Conservation (phyloP, 2,888 invertebrate species). For the Acrobasis suavella region DNA sequence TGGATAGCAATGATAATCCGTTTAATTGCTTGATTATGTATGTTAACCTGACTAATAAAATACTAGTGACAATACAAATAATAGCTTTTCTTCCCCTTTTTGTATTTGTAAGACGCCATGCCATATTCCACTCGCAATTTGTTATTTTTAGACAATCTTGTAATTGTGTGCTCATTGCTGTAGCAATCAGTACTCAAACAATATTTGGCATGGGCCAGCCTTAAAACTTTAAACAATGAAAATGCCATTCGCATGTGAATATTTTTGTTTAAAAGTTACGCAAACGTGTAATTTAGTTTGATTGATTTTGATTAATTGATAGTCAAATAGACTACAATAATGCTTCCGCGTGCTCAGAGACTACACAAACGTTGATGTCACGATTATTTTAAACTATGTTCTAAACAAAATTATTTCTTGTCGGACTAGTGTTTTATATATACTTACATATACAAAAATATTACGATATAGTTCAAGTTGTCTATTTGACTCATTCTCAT, state of each 20-base stretch:
- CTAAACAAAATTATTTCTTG: conserved; percentile 49
- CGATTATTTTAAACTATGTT: conserved; percentile 38
- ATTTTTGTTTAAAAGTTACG: conserved; percentile 1
- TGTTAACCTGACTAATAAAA: too few species aligned
- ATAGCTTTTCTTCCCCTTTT: too few species aligned
- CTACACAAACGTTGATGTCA: conserved; percentile 48
- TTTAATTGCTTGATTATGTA: too few species aligned
- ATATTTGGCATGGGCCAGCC: conserved; percentile 4
- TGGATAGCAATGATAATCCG: too few species aligned
- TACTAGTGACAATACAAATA: too few species aligned
- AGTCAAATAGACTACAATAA: conserved; percentile 14
- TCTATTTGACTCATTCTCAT: conserved; percentile 60
- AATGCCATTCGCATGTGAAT: not conserved
- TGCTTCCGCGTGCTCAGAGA: conserved; percentile 35
- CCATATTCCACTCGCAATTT: conserved; percentile 21
- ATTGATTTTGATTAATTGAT: conserved; percentile 23
- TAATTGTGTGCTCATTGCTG: conserved; percentile 10
- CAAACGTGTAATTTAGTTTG: conserved; percentile 14
- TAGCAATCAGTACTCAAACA: conserved; percentile 18
- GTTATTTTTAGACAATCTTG: conserved; percentile 17
- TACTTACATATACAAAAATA: conserved; percentile 44
- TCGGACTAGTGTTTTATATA: conserved; percentile 64
- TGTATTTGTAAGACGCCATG: too few species aligned
- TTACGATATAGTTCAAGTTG: conserved; percentile 38
- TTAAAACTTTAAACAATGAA: conserved; percentile 3